phyloP scores from a whole-genome alignment of 30 jellyfish, hydroid and myxozoan species.

The Catostylus mosaicus region DNA sequence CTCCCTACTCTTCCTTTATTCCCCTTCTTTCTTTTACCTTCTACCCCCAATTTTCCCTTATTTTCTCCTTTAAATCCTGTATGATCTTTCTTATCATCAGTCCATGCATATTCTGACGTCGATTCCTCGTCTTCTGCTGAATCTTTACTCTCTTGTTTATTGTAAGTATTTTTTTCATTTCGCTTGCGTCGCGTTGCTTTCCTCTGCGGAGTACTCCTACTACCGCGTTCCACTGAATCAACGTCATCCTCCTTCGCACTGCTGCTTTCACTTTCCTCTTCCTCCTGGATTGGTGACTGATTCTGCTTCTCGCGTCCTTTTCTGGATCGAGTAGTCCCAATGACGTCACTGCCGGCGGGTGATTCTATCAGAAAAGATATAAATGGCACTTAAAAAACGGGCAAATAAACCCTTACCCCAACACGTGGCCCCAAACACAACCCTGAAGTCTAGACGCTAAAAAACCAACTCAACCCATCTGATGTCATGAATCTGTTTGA shows the following conservation, averaged over 20 bases:
- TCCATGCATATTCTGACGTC: conserved; percentile 49
- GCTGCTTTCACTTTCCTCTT: conserved; percentile 66
- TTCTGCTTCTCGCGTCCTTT: conserved; percentile 47
- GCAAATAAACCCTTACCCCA: too few species aligned
- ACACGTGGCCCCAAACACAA: too few species aligned
- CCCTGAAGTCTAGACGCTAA: too few species aligned
- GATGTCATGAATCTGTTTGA: too few species aligned
- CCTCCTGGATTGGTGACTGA: conserved; percentile 50
- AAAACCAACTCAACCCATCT: too few species aligned
- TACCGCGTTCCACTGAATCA: conserved; percentile 37
- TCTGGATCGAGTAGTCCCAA: conserved; percentile 41
- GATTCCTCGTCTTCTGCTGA: conserved; percentile 70
- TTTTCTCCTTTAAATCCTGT: neutral
- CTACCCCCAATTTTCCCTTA: conserved; percentile 17
- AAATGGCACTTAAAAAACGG: too few species aligned
- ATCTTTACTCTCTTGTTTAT: conserved; percentile 56
- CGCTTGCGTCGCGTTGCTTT: conserved; percentile 49
- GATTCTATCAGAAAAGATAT: conserved; percentile 31
- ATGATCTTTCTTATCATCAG: conserved; percentile 23
- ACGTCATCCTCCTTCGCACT: conserved; percentile 84
- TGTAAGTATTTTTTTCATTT: conserved; percentile 49
- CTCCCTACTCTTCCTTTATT: conserved; percentile 17
- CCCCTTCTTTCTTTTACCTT: conserved; percentile 17
- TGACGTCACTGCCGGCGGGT: conserved; percentile 50
- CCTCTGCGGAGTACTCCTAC: conserved; percentile 66